A percentile compares a stretch with the other conserved stretches of the same genome.
Evolutionary conservation across 2,888 invertebrate genomes (phyloP).

Genomic region (Cheilosia soror): DNA sequence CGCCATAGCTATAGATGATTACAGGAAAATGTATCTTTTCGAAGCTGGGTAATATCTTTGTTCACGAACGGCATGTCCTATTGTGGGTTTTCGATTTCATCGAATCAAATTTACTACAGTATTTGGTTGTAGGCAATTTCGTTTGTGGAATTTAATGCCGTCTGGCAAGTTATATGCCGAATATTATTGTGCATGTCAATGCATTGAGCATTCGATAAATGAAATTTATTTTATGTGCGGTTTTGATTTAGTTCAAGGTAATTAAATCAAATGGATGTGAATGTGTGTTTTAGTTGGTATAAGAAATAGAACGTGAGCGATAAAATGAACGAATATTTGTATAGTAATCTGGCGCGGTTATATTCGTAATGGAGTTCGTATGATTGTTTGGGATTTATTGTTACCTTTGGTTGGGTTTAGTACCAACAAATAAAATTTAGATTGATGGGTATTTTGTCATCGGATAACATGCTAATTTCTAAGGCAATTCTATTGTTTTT

Average conservation of each 20-base stretch:
- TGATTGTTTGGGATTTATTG: not conserved
- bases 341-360: too few species aligned
- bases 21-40: slow-evolving; percentile 14
- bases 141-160: slow-evolving; percentile 38
- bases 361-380: too few species aligned
- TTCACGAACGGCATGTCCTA: slow-evolving; percentile 20
- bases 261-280: slow-evolving; percentile 51
- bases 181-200: slow-evolving; percentile 50
- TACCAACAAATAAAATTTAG: not conserved
- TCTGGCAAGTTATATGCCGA: slow-evolving; percentile 24
- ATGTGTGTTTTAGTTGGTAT: not conserved
- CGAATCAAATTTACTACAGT: slow-evolving; percentile 47
- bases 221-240: slow-evolving; percentile 70
- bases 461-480: too few species aligned
- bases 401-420: not conserved
- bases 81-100: slow-evolving; percentile 54
- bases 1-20: not conserved
- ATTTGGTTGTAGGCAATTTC: slow-evolving; percentile 2
- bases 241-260: slow-evolving; percentile 65
- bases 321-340: not conserved
- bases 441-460: too few species aligned
- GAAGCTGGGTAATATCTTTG: slow-evolving; percentile 19
- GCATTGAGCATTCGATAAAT: slow-evolving; percentile 56
- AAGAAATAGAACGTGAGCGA: too few species aligned
- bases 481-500: too few species aligned